Evolutionary conservation across 1,140 invertebrate genomes (phyloP), one percentile per base, ranked within the genome.

Genomic region (Platyscapa corneri): DNA sequence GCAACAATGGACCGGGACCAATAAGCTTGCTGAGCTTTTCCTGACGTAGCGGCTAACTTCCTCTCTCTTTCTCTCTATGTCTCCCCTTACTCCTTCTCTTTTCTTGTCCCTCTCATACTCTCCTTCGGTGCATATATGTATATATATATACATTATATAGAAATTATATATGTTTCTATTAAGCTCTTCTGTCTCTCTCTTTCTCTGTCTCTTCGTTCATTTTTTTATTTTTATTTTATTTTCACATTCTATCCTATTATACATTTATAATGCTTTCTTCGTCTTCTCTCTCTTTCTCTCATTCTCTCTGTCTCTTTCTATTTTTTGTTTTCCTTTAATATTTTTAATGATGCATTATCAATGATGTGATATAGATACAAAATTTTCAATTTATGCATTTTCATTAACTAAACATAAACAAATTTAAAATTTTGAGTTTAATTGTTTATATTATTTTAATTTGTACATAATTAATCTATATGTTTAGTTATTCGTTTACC

Each of bases 1-100:
- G 92, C 91, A 91, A 93, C 92, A 92, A 93, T 92, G 91, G 90
- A 92, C 91, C 89, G 90, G 91, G 91, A 93, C 93, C 93, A 93
- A 93, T 93, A 92, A 93, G 92, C 92, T 92, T 90, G 86, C 91
- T 53, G 79, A 84, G 77, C 78, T 86, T 84, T 85, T 78, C 84
- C 75, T 76, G 75, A 76, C 75, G 75, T 76, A 76, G 46, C 30
- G 14, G 23, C 12, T 0, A 6, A 14, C 67, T 53, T 20, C n/a
- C 23, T n/a, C 56, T n/a, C 53, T n/a, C 7, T 56, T 70, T 60
- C 70, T 23, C 46, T 30, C 39, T 46, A 53, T 34, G 42, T 76
- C 72, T 65, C 30, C 39, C 46, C 72, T 20, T 60, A 6, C 3
- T 30, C 7, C 0, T 65, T 65, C 60, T 65, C 18, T 65, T 65